Conservation (phyloP, 1,140 invertebrate genomes). For the Drosophila micromelanica region DNA sequence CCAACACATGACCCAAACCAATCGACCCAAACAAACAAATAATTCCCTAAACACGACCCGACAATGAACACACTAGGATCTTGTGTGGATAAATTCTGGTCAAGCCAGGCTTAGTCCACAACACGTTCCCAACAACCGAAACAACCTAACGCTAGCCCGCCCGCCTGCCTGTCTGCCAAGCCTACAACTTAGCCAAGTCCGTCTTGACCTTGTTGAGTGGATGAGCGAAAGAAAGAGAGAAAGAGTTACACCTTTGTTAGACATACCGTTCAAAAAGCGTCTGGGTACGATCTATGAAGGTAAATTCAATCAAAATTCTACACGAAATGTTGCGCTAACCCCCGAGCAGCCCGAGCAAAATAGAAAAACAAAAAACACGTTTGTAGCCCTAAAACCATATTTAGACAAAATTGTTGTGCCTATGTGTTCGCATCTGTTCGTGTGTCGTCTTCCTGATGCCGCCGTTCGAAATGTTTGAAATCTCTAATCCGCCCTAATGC, state of each 20-base stretch:
- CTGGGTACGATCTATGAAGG: conserved; percentile 84
- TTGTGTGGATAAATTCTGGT: conserved; percentile 17
- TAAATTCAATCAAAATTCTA: conserved; percentile 75
- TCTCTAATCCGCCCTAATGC: background rate
- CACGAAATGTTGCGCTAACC: conserved; percentile 77
- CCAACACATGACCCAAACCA: conserved; percentile 30
- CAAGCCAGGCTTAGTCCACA: conserved; percentile 5
- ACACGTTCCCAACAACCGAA: conserved; percentile 48
- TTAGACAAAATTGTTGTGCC: conserved; percentile 52
- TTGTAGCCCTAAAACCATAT: conserved; percentile 72
- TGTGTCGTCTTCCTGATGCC: background rate
- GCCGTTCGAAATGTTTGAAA: background rate
- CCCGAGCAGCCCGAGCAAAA: conserved; percentile 63
- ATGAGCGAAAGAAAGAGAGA: conserved; percentile 36
- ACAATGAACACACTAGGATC: conserved; percentile 33
- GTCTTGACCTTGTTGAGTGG: conserved; percentile 13
- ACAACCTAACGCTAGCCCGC: conserved; percentile 47
- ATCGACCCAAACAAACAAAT: conserved; percentile 1
- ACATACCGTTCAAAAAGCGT: conserved; percentile 48
- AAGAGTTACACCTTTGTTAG: conserved; percentile 56
- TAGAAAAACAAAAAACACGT: conserved; percentile 47
- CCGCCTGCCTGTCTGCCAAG: conserved; percentile 64
- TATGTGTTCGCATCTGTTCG: conserved; percentile 36
- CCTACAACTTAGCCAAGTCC: conserved; percentile 43
- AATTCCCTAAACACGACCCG: conserved; percentile 8